Evolutionary conservation across 1,140 invertebrate genomes (phyloP), one percentile per base, ranked within the genome.

Genomic region (Atta colombica): DNA sequence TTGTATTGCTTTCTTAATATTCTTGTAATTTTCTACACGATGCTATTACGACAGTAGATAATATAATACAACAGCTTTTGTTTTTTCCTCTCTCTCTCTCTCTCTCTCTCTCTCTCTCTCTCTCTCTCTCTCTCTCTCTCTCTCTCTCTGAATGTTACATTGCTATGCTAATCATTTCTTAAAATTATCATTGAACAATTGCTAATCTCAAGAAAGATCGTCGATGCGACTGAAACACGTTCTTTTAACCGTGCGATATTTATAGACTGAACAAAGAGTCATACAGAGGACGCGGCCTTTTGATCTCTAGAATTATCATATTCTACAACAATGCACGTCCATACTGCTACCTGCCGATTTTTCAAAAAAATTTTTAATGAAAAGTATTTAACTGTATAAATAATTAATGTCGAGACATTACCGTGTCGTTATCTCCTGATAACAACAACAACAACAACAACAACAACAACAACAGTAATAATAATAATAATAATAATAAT

Each of bases 151-250:
- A 25, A 49, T n/a, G 68, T 45, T 45, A 39, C 12, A n/a, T 55
- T 12, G 28, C 14, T 55, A 75, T 35, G 53, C 14, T 21, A 75
- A 35, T 39, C 4, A 39, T 75, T 58, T 60, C 12, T 58, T 21
- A 14, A 31, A 74, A 58, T 58, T 74, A 35, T 72, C 51, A 72
- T 72, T 75, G 28, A n/a, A 63, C 10, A 77, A 65, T 63, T 28
- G 58, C 4, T 28, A 12, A n/a, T 60, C 21, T 25, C 16, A 25
- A 63, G 14, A 63, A 77, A 45, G 10, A 77, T 39, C 7, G 21
- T 39, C 7, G 39, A 28, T 53, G 39, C 18, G 75, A 45, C 8
- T 45, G 21, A 28, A 49, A 49, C 14, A 6, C 16, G 58, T 60
- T 77, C 39, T 72, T 39, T 77, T 18, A 77, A 65, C 25, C 21